phyloP scores from a whole-genome alignment of 2,888 invertebrate genomes.

The Shargacucullia verbasci region DNA sequence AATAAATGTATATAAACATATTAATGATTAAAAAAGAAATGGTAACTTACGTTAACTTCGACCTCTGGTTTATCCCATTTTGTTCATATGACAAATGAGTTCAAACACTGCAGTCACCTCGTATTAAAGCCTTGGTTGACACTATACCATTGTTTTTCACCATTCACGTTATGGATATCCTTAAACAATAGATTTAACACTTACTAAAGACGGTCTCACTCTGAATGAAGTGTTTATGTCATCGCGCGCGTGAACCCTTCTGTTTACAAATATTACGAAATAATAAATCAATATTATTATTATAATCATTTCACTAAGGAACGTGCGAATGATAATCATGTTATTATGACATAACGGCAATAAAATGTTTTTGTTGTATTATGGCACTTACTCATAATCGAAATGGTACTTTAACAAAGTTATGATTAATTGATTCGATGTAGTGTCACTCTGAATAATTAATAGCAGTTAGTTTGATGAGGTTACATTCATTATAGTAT shows the following conservation, averaged over 20 bases:
- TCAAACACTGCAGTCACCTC: conserved; percentile 48
- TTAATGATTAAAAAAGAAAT: too few species aligned
- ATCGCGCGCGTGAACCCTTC: conserved; percentile 51
- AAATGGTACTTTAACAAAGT: conserved; percentile 5
- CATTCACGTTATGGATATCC: conserved; percentile 22
- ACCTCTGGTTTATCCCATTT: conserved; percentile 59
- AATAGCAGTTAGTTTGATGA: too few species aligned
- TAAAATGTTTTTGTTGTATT: conserved; percentile 32
- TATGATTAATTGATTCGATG: neutral
- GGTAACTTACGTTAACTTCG: conserved; percentile 55
- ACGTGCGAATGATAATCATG: conserved; percentile 48
- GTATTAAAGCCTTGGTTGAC: conserved; percentile 58
- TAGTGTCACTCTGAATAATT: neutral
- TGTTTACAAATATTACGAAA: conserved; percentile 74
- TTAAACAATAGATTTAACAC: conserved; percentile 40
- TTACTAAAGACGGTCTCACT: conserved; percentile 15
- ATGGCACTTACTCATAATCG: conserved; percentile 7
- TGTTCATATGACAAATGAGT: conserved; percentile 64
- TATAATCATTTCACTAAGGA: conserved; percentile 50
- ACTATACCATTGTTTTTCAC: conserved; percentile 49
- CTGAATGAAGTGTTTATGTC: conserved; percentile 48
- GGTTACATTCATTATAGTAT: too few species aligned
- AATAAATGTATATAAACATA: too few species aligned
- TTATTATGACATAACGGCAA: conserved; percentile 35
- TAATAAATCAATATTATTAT: conserved; percentile 63